phyloP scores from a whole-genome alignment of 53 echinoderm and acorn worm genomes.

The Antedon mediterranea region DNA sequence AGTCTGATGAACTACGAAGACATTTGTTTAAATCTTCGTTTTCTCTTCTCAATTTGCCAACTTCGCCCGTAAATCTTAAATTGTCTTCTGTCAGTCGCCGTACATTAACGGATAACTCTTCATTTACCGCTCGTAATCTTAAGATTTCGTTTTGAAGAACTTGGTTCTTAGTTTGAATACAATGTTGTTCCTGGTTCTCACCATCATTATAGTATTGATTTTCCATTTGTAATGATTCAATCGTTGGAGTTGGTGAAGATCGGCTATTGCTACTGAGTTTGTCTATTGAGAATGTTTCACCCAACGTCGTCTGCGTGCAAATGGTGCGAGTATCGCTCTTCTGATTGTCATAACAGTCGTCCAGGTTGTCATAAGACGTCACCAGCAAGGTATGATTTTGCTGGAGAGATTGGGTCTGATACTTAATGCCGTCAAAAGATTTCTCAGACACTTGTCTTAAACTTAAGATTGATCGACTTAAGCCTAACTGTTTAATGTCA shows the following conservation, averaged over 20 bases:
- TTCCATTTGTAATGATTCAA: background rate
- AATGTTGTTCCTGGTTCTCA: background rate
- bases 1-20: background rate
- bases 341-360: background rate
- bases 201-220: background rate
- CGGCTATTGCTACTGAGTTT: background rate
- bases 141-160: conserved; percentile 61
- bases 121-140: conserved; percentile 43
- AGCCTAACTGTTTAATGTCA: background rate
- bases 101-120: conserved; percentile 49
- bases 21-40: conserved; percentile 15
- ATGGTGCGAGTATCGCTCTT: background rate
- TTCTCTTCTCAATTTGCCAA: conserved; percentile 33
- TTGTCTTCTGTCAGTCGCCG: conserved; percentile 43
- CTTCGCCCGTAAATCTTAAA: conserved; percentile 29
- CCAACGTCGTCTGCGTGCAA: background rate
- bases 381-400: background rate
- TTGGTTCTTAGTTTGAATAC: conserved; percentile 6
- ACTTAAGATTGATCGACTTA: background rate
- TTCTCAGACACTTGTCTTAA: background rate
- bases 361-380: background rate
- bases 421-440: background rate
- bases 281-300: background rate
- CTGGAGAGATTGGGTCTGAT: background rate
- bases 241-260: background rate